These are phyloP conservation scores for Corella eumyota DNA, from an alignment of 23 tunicate species.

Conservation along the genomic window DNA sequence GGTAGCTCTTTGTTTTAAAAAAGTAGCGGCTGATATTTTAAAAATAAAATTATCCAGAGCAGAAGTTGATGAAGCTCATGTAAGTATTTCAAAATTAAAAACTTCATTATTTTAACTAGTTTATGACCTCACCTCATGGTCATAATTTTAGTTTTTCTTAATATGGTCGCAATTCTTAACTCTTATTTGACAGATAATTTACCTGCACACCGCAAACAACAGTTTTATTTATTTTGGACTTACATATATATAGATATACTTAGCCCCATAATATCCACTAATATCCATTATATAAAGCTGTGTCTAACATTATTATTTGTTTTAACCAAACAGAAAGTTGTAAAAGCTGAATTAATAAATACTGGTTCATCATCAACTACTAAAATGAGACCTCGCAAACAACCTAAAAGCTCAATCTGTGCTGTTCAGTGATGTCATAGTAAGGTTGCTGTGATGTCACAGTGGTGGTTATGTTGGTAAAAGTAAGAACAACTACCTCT, in stretches of 20 bases:
- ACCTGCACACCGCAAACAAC: too few relatives aligned
- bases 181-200: too few relatives aligned
- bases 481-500: too few relatives aligned
- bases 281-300: too few relatives aligned
- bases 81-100: conserved; percentile 23
- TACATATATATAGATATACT: too few relatives aligned
- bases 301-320: too few relatives aligned
- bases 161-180: neutral
- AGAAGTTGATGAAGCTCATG: conserved; percentile 49
- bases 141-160: neutral
- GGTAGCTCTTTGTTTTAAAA: conserved; percentile 57
- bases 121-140: neutral
- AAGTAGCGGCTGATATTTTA: conserved; percentile 67
- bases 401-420: conserved; percentile 47
- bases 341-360: conserved; percentile 28
- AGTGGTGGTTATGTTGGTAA: too few relatives aligned
- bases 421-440: conserved; percentile 47
- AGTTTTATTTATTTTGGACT: too few relatives aligned
- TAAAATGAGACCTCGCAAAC: neutral
- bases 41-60: conserved; percentile 51
- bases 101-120: too few relatives aligned
- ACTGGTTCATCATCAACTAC: conserved; percentile 9
- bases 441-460: too few relatives aligned
- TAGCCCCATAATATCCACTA: too few relatives aligned
- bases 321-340: conserved; percentile 3